These are phyloP conservation scores for Morinoia aosen DNA, from an alignment of 2,888 invertebrate genomes.

Conservation along the genomic window DNA sequence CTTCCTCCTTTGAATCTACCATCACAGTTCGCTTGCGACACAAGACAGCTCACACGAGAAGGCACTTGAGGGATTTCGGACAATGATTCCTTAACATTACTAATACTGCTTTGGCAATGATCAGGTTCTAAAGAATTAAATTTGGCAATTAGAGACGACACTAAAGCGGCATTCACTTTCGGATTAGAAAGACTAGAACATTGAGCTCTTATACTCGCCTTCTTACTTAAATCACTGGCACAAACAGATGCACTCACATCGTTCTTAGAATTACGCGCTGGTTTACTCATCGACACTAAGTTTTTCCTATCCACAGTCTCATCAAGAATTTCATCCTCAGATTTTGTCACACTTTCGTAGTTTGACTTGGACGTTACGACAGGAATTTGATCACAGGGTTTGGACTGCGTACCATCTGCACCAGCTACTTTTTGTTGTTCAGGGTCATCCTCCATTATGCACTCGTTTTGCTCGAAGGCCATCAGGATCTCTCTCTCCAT, in stretches of 20 bases:
- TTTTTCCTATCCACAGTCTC: neutral
- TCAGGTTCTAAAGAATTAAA: conserved; percentile 51
- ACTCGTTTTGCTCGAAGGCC: neutral
- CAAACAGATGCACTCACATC: neutral
- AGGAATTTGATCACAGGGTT: neutral
- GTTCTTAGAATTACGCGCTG: neutral
- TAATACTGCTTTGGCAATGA: conserved; percentile 49
- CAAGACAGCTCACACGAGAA: conserved; percentile 36
- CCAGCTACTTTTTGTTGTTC: neutral
- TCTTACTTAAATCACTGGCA: conserved; percentile 37
- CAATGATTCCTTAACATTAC: conserved; percentile 34
- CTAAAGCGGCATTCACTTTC: conserved; percentile 9
- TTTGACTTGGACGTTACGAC: neutral
- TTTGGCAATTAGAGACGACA: conserved; percentile 49
- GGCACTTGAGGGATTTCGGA: conserved; percentile 38
- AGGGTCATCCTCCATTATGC: neutral
- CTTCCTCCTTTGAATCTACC: conserved; percentile 16
- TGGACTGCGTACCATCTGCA: neutral
- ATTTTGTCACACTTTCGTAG: neutral
- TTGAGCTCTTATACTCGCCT: neutral
- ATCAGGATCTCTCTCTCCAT: neutral
- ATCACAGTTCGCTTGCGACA: conserved; percentile 47
- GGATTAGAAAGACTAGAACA: conserved; percentile 13
- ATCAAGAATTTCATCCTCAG: neutral
- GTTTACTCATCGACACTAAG: neutral